Evolutionary conservation across 2,113 vertebrate species (phyloP).

Genomic region (Halichoerus grypus): DNA sequence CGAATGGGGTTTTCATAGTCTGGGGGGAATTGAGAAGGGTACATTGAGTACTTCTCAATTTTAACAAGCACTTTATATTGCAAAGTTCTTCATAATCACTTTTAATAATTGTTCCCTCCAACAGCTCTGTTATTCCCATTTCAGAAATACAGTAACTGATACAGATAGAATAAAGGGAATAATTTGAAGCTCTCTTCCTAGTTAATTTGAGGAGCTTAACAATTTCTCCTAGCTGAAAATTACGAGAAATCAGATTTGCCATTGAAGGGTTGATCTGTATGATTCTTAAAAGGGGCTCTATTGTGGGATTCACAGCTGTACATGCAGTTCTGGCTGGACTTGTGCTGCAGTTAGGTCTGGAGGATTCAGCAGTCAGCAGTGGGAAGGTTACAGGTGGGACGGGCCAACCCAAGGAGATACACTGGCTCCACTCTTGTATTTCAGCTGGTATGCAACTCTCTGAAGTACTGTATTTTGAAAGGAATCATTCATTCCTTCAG

Average conservation of each 20-base stretch:
- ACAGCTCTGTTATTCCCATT: constrained; percentile 70
- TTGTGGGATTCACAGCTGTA: not conserved
- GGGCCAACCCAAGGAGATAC: not conserved
- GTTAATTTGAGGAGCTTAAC: not conserved
- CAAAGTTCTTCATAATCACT: constrained; percentile 78
- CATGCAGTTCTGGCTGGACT: not conserved
- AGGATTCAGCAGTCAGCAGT: not conserved
- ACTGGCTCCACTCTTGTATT: not conserved
- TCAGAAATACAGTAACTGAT: constrained; percentile 72
- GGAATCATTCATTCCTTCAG: not conserved
- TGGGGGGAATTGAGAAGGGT: constrained; percentile 64
- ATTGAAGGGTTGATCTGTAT: not conserved
- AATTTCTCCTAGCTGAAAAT: not conserved
- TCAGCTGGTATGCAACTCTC: not conserved
- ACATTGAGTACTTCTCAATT: constrained; percentile 62
- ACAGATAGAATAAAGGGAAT: constrained; percentile 47
- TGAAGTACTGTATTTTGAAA: not conserved
- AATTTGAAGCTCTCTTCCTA: constrained; percentile 44
- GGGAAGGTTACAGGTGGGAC: not conserved
- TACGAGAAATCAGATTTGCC: not conserved
- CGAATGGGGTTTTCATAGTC: constrained; percentile 73
- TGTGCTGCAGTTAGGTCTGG: too few species aligned
- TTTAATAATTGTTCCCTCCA: constrained; percentile 79
- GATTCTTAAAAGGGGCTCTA: not conserved
- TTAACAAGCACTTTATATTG: constrained; percentile 75